Evolutionary conservation across 2,113 vertebrate species (phyloP), one percentile per base, ranked within the genome.

Genomic region (Mormyrus lacerda): DNA sequence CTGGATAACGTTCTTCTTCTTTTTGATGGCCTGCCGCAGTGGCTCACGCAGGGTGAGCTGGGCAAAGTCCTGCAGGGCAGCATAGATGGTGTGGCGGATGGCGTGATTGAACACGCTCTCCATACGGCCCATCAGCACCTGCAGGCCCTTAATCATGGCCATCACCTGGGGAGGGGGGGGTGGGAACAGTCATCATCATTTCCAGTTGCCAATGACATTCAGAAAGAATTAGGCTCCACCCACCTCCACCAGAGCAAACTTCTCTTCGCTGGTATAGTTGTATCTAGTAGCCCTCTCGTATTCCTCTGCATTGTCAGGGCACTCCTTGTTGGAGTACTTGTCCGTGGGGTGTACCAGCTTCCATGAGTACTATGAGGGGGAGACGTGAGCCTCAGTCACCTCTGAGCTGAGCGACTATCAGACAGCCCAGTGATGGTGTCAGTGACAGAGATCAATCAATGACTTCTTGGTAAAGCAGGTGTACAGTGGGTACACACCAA

Each of bases 251-350:
- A 98, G 93, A 58, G 97, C 97, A 90, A 98, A 97, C 91, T 98
- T 98, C 92, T 98, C 97, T 92, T 98, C 97, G 0, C 95, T 96
- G 87, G 96, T 97, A 82, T 98, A 98, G 93, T 98, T 98, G 92
- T 98, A 98, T 90, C 97, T 95, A 0, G 97, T 98, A 88, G 97
- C 97, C 2, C 97, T 95, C 89, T 98, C 97, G 3, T 98, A 98
- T 83, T 98, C 97, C 89, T 98, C 97, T 0, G 97, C 97, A 19
- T 96, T 97, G 93, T 98, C 97, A 0, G 97, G 97, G 89, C 97
- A 98, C 92, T 97, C 97, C 92, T 98, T 98, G 90, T 98, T 98
- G 45, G 97, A 98, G 51, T 97, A 97, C 94, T 98, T 98, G 93
- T 97, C 97, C 0, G 97, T 97, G 1, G 97, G 97, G 82, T 98